Conservation (phyloP, 2,797 vertebrate species). For the Odontamblyopus rebecca region DNA sequence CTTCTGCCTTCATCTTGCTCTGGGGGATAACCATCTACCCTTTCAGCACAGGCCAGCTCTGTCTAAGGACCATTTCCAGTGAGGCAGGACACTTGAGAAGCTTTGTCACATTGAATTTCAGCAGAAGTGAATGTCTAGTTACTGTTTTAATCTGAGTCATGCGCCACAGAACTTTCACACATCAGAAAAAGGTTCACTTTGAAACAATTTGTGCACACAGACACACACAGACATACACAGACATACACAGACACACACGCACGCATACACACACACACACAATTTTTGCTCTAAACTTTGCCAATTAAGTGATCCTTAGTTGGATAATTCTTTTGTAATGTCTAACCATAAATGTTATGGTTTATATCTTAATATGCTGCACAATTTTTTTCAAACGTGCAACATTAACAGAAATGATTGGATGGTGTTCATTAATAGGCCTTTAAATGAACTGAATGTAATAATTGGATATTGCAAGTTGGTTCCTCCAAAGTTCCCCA, state of each 20-base stretch:
- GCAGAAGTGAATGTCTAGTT: conserved; percentile 13
- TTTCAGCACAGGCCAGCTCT: conserved; percentile 63
- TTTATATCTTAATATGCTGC: too few relatives aligned
- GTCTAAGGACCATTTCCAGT: conserved; percentile 65
- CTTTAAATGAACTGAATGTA: not conserved
- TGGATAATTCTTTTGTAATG: too few relatives aligned
- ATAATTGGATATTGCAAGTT: not conserved
- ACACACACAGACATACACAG: too few relatives aligned
- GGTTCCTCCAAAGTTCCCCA: not conserved
- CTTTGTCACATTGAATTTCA: conserved; percentile 50
- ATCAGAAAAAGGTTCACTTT: not conserved
- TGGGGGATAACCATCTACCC: conserved; percentile 66
- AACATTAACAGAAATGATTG: too few relatives aligned
- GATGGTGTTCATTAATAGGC: too few relatives aligned
- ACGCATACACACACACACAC: too few relatives aligned
- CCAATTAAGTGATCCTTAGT: too few relatives aligned
- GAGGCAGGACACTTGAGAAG: conserved; percentile 48
- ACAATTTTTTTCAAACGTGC: too few relatives aligned
- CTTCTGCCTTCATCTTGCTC: conserved; percentile 44
- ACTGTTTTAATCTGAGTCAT: conserved; percentile 25
- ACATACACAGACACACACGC: too few relatives aligned
- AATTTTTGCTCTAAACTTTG: too few relatives aligned
- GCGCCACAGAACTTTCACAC: not conserved
- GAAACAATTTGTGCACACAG: not conserved
- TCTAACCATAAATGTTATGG: too few relatives aligned